phyloP scores from a whole-genome alignment of 2,797 vertebrate genomes.

The Chanos chanos region DNA sequence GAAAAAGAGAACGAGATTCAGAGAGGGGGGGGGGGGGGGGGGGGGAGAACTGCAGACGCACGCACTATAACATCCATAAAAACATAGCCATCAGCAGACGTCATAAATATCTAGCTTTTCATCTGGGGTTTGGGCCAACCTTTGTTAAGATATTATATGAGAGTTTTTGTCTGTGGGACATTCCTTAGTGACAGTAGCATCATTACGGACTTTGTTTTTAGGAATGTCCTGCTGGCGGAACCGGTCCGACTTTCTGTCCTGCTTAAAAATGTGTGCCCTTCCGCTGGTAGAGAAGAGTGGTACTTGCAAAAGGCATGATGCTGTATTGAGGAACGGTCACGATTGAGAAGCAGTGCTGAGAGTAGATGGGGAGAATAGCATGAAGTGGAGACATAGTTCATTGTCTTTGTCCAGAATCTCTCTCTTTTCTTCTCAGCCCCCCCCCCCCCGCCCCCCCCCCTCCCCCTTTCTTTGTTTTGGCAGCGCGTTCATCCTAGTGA shows the following conservation, averaged over 20 bases:
- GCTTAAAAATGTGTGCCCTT: no score
- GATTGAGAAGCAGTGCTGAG: no score
- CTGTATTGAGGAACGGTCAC: no score
- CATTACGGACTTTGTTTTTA: neutral
- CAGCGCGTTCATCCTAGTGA: constrained; percentile 1
- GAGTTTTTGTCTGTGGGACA: neutral
- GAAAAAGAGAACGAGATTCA: neutral
- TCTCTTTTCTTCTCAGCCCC: constrained; percentile 16
- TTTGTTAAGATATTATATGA: constrained; percentile 21
- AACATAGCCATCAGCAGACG: constrained; percentile 3
- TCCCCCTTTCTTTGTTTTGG: constrained; percentile 23
- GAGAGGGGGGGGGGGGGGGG: neutral
- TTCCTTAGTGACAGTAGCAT: neutral
- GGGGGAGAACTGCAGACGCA: constrained; percentile 5
- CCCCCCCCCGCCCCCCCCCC: constrained; percentile 5
- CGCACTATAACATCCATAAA: constrained; percentile 18
- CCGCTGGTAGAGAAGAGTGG: no score
- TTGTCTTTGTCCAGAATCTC: constrained; percentile 10
- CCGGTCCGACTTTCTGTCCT: no score
- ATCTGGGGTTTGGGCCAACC: no score
- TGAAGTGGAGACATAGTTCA: constrained; percentile 12
- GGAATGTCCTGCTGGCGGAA: constrained; percentile 3
- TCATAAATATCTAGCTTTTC: constrained; percentile 18
- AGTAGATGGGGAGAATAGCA: no score
- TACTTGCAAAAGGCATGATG: no score